Evolutionary conservation across 1,140 invertebrate species (phyloP), one percentile per base, ranked within the genome.

Genomic region (Eurosta solidaginis): DNA sequence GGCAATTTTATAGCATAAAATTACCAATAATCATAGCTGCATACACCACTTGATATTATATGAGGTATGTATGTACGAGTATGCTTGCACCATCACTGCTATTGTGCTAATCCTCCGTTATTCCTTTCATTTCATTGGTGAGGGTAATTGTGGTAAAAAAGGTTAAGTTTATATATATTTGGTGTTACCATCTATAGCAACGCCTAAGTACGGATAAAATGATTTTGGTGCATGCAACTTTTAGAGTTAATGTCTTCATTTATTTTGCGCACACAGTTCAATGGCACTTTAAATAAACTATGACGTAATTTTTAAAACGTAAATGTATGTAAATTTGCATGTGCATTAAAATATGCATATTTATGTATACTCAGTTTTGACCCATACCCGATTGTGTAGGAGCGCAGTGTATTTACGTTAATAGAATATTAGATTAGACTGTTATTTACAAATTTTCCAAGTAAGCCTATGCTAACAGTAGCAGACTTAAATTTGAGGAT

Each of bases 211-310:
- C n/a, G 9, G 33, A n/a, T n/a, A n/a, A n/a, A n/a, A n/a, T n/a
- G n/a, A n/a, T n/a, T n/a, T 10, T 40, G 59, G 36, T 68, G 59
- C 59, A 40, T 68, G 59, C 59, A 68, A 68, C 17, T 33, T 68
- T 68, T 68, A 14, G 33, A 68, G 59, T 68, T 68, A 68, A 68
- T 68, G 59, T 68, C 59, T 68, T 68, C 59, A 68, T 68, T 68
- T 68, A 68, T 68, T 68, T 17, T 20, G 5, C 59, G 20, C 27
- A 14, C 27, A 36, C 33, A 68, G 59, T 68, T 68, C 59, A 68
- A 68, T 20, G 59, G 59, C 59, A 68, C 59, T 68, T 68, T 20
- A n/a, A n/a, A n/a, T n/a, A n/a, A n/a, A n/a, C n/a, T n/a, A n/a
- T n/a, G n/a, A n/a, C n/a, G n/a, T n/a, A n/a, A n/a, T n/a, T n/a